phyloP scores from a whole-genome alignment of 2,888 invertebrate genomes.

The Calephelis perditalis region DNA sequence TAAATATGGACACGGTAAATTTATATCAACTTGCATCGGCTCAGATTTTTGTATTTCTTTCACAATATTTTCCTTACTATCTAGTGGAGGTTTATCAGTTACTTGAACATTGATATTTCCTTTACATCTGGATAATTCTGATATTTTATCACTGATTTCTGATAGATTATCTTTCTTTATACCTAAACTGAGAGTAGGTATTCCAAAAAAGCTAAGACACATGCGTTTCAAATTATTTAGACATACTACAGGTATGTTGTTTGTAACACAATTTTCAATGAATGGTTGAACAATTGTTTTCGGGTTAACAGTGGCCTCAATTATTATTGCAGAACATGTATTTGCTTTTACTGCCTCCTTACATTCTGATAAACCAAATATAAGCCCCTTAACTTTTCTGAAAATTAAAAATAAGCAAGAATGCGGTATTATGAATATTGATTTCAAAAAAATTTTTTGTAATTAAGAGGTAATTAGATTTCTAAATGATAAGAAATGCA shows the following conservation, averaged over 20 bases:
- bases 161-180: conserved; percentile 41
- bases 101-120: conserved; percentile 16
- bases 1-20: conserved; percentile 50
- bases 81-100: not conserved
- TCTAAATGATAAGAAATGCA: too few species aligned
- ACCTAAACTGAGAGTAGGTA: conserved; percentile 62
- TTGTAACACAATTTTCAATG: conserved; percentile 46
- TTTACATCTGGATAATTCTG: conserved; percentile 39
- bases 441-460: too few species aligned
- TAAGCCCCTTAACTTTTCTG: conserved; percentile 56
- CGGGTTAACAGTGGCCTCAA: conserved; percentile 62
- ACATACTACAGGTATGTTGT: conserved; percentile 53
- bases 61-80: conserved; percentile 17
- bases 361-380: conserved; percentile 63
- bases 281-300: conserved; percentile 59
- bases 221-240: conserved; percentile 49
- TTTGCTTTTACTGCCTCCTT: conserved; percentile 37
- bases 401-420: conserved; percentile 28
- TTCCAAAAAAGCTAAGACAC: conserved; percentile 49
- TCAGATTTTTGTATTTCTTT: conserved; percentile 25
- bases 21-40: conserved; percentile 19
- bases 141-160: conserved; percentile 39
- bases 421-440: too few species aligned
- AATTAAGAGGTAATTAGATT: too few species aligned
- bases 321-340: conserved; percentile 52